A percentile compares a stretch with the other conserved stretches of the same genome.
phyloP scores from a whole-genome alignment of 2,113 vertebrate genomes.

The Mobula hypostoma region DNA sequence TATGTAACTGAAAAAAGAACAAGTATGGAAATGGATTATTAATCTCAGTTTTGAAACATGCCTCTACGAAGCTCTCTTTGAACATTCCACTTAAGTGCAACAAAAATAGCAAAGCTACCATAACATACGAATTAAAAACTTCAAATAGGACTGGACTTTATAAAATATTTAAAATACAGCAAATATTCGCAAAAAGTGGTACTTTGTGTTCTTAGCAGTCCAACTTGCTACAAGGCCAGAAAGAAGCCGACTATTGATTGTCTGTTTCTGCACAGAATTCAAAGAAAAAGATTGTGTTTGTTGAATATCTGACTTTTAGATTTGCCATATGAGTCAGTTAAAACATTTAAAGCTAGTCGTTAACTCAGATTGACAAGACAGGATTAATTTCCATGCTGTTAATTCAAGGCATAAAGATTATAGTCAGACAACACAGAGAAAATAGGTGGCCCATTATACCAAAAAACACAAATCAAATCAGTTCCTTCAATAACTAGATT shows the following conservation, averaged over 20 bases:
- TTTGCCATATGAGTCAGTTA: constrained; percentile 13
- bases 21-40: constrained; percentile 5
- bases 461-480: constrained; percentile 31
- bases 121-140: not conserved
- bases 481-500: constrained; percentile 36
- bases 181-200: not conserved
- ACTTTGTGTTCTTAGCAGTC: not conserved
- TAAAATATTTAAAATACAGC: constrained; percentile 17
- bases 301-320: not conserved
- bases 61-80: not conserved
- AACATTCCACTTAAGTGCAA: constrained; percentile 14
- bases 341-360: constrained; percentile 33
- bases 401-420: constrained; percentile 57
- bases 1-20: not conserved
- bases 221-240: not conserved
- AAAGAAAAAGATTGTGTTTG: not conserved
- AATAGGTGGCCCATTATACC: constrained; percentile 36
- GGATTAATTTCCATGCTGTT: constrained; percentile 65
- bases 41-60: constrained; percentile 6
- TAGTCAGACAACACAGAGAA: constrained; percentile 50
- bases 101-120: not conserved
- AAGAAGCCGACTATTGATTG: not conserved
- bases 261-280: constrained; percentile 4
- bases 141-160: not conserved
- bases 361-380: constrained; percentile 41